A percentile compares a stretch with the other conserved stretches of the same genome.
Conservation (phyloP, 2,888 invertebrate species). For the Apotomis turbidana region DNA sequence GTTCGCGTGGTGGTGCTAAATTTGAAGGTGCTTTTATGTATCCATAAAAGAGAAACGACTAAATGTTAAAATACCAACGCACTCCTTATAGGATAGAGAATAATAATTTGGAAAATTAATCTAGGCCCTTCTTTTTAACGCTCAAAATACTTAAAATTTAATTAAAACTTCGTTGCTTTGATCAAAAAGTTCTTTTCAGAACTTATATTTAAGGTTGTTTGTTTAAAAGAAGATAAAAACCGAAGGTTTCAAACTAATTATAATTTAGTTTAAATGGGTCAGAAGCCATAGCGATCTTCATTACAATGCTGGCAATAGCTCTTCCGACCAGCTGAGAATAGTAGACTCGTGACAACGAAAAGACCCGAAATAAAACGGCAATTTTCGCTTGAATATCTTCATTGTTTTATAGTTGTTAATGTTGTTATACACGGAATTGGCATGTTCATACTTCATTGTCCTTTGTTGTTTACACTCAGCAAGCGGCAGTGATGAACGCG, state of each 20-base stretch:
- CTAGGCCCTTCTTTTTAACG: no score
- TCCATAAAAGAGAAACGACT: no score
- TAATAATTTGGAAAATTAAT: no score
- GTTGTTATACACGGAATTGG: not conserved
- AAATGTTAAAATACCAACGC: no score
- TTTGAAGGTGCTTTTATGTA: not conserved
- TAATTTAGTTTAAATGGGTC: slow-evolving; percentile 9
- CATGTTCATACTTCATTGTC: not conserved
- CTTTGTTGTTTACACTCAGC: not conserved
- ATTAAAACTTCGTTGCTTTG: slow-evolving; percentile 10
- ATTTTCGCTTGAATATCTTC: slow-evolving; percentile 21
- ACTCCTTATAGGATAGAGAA: no score
- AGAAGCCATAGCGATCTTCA: slow-evolving; percentile 36
- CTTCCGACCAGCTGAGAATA: slow-evolving; percentile 50
- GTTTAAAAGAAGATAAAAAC: not conserved
- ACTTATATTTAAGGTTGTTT: not conserved
- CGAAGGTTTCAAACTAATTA: slow-evolving; percentile 1
- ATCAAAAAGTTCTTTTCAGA: not conserved
- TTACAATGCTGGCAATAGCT: slow-evolving; percentile 45
- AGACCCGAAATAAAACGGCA: slow-evolving; percentile 61
- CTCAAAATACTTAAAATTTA: not conserved
- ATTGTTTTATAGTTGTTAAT: not conserved
- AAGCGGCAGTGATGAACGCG: not conserved
- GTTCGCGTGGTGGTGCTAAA: not conserved
- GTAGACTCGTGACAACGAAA: slow-evolving; percentile 68